phyloP scores from a whole-genome alignment of 2,113 vertebrate genomes.

The Elephantulus edwardii region DNA sequence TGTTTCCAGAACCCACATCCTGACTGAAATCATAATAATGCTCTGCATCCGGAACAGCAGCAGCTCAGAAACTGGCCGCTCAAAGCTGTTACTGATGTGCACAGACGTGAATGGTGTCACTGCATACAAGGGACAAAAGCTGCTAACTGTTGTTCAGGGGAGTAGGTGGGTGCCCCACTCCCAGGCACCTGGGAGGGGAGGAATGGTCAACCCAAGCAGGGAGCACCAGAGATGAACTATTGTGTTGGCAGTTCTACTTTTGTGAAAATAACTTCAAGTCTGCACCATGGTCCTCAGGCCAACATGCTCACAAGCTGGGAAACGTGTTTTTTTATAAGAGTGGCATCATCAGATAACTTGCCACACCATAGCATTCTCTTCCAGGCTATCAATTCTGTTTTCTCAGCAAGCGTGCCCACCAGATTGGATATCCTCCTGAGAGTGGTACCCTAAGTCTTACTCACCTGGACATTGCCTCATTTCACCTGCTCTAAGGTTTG shows the following conservation, averaged over 20 bases:
- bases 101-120: neutral
- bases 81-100: neutral
- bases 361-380: neutral
- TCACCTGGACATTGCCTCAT: neutral
- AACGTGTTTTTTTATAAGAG: slow-evolving; percentile 16
- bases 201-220: neutral
- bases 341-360: neutral
- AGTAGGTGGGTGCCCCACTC: neutral
- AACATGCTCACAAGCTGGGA: neutral
- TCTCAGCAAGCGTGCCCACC: neutral
- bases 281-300: neutral
- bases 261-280: slow-evolving; percentile 1
- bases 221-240: neutral
- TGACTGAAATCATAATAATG: neutral
- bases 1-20: slow-evolving; percentile 36
- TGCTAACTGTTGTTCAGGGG: neutral
- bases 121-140: neutral
- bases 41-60: neutral
- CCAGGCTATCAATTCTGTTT: neutral
- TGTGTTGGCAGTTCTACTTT: neutral
- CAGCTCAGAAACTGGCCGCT: neutral
- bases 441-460: neutral
- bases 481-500: neutral
- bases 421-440: neutral
- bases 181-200: neutral